phyloP scores from a whole-genome alignment of 2,113 vertebrate species.

The Hiodon alosoides region DNA sequence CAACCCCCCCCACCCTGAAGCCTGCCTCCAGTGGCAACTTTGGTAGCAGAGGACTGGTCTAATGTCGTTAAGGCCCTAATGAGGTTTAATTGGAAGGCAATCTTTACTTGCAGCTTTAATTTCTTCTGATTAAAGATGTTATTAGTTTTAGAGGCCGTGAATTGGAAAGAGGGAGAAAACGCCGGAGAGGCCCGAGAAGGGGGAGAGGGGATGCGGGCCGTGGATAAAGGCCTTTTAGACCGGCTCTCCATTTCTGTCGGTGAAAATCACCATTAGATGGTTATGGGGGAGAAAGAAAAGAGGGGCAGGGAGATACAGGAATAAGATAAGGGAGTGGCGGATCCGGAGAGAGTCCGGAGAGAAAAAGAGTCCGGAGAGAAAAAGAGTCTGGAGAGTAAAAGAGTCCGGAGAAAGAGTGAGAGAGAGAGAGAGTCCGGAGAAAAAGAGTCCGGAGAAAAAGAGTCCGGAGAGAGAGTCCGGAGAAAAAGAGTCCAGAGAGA shows the following conservation, averaged over 20 bases:
- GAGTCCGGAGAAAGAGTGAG: not conserved
- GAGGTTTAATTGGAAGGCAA: constrained; percentile 21
- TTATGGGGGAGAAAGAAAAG: not conserved
- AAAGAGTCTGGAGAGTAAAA: not conserved
- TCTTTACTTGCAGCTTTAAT: constrained; percentile 18
- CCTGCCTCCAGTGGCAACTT: not conserved
- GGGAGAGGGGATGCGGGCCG: not conserved
- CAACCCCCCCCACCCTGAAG: not conserved
- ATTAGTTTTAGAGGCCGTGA: constrained; percentile 12
- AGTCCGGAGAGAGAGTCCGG: not conserved
- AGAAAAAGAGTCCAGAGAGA: not conserved
- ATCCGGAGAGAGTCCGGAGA: not conserved
- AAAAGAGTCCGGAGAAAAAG: not conserved
- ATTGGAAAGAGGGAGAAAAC: not conserved
- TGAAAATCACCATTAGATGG: not conserved
- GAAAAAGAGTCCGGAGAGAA: not conserved
- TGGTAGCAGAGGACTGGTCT: not conserved
- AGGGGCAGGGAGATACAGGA: not conserved
- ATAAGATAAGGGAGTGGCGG: too few relatives aligned
- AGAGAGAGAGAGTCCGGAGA: not conserved
- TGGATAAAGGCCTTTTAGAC: too few relatives aligned
- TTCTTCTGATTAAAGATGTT: constrained; percentile 20
- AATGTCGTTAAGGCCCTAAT: constrained; percentile 17
- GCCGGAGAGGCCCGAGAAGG: not conserved
- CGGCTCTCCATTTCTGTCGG: not conserved